These are phyloP conservation scores for Patagioenas fasciata DNA, from an alignment of 2,113 vertebrate genomes.

Conservation along the genomic window DNA sequence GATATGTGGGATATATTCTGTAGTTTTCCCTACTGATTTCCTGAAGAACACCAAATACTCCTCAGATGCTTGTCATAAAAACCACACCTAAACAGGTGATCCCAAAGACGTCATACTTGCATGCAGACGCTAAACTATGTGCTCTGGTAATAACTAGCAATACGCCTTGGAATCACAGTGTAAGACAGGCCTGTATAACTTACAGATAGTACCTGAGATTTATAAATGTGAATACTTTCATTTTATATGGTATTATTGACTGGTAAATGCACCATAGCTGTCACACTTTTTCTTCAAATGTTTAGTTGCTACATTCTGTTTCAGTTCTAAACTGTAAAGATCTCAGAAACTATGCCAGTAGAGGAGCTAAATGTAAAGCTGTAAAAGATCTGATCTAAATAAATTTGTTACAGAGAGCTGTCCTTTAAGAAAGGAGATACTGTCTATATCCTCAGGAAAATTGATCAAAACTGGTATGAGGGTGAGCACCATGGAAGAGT, in stretches of 20 bases:
- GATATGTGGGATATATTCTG: neutral
- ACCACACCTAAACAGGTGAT: neutral
- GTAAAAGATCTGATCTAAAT: conserved; percentile 27
- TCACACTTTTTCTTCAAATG: neutral
- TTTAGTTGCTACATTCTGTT: neutral
- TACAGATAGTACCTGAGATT: neutral
- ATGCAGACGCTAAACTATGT: neutral
- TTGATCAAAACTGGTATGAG: conserved; percentile 99
- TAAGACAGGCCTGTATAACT: neutral
- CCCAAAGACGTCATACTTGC: neutral
- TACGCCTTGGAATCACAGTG: neutral
- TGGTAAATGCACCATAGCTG: neutral
- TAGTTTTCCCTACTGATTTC: neutral
- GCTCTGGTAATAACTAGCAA: neutral
- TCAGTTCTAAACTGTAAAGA: neutral
- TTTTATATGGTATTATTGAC: neutral
- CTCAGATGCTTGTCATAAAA: neutral
- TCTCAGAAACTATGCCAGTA: neutral
- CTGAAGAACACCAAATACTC: neutral
- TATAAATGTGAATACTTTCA: neutral
- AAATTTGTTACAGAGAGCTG: conserved; percentile 88
- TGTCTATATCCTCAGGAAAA: conserved; percentile 96
- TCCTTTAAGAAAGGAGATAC: conserved; percentile 97
- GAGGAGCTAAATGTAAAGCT: neutral
- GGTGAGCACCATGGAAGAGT: conserved; percentile 91